A percentile compares a stretch with the other conserved stretches of the same genome.
These are phyloP conservation scores for Holothuria glaberrima DNA, from an alignment of 35 echinoderm and acorn worm species.

Conservation along the genomic window DNA sequence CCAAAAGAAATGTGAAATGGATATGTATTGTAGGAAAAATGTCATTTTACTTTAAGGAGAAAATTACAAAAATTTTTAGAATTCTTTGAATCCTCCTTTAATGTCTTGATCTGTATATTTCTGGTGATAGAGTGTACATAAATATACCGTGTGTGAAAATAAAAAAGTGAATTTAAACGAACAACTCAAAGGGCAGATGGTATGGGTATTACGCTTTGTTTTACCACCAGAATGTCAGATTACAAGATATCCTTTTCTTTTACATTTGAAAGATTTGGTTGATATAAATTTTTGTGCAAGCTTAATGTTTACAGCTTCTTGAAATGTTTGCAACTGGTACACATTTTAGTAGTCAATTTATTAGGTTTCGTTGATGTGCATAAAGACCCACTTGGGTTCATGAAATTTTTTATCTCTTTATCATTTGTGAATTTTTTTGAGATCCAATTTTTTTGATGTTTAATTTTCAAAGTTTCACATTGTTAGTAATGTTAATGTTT, in stretches of 20 bases:
- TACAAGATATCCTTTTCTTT: constrained; percentile 53
- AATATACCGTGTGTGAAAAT: constrained; percentile 72
- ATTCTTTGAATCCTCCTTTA: constrained; percentile 57
- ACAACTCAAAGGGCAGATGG: constrained; percentile 36
- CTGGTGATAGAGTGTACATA: constrained; percentile 80
- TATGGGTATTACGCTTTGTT: constrained; percentile 28
- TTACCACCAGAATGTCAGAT: constrained; percentile 52
- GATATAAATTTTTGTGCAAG: constrained; percentile 48
- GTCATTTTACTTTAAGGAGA: constrained; percentile 50
- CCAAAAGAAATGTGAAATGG: constrained; percentile 27
- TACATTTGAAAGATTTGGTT: neutral
- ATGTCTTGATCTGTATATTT: constrained; percentile 84
- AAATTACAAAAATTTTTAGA: constrained; percentile 45
- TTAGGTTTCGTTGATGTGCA: constrained; percentile 53
- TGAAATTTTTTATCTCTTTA: constrained; percentile 33
- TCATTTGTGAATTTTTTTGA: constrained; percentile 60
- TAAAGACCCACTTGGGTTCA: neutral
- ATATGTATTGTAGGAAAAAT: constrained; percentile 59
- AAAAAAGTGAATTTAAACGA: constrained; percentile 56
- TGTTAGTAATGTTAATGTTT: constrained; percentile 60
- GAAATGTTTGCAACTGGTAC: constrained; percentile 57
- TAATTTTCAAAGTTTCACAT: constrained; percentile 63
- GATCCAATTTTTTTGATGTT: constrained; percentile 50
- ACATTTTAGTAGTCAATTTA: constrained; percentile 34
- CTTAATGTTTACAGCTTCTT: constrained; percentile 56